These are phyloP conservation scores for Euspilapteryx auroguttella DNA, from an alignment of 2,888 invertebrate genomes.

Conservation along the genomic window DNA sequence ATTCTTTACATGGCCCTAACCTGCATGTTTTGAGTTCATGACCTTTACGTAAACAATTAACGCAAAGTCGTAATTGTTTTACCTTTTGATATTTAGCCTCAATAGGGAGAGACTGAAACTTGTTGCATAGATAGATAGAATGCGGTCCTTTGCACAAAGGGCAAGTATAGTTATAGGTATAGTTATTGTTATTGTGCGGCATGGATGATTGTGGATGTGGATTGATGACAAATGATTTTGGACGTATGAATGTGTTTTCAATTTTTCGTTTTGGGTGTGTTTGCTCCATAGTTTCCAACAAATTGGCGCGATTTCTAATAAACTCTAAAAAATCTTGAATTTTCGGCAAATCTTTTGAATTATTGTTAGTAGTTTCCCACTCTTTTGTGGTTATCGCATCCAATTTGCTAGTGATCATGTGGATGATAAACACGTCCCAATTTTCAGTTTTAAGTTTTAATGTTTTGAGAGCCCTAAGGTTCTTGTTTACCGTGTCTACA, in stretches of 20 bases:
- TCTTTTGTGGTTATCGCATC: slow-evolving; percentile 3
- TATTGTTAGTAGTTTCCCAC: slow-evolving; percentile 5
- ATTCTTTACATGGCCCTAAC: slow-evolving; percentile 7
- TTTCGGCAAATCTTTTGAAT: slow-evolving; percentile 1
- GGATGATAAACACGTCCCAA: slow-evolving; percentile 6
- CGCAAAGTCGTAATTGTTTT: slow-evolving; percentile 8
- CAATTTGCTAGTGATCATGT: slow-evolving; percentile 3
- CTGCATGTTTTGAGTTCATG: slow-evolving; percentile 8
- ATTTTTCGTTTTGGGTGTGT: slow-evolving; percentile 1
- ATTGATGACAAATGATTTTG: slow-evolving; percentile 4
- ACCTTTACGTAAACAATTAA: slow-evolving; percentile 9
- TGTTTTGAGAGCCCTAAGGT: slow-evolving; percentile 2
- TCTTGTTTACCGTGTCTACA: slow-evolving; percentile 1
- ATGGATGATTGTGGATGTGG: slow-evolving; percentile 4
- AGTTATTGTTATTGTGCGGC: background rate
- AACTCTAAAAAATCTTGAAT: slow-evolving; percentile 3
- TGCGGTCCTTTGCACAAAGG: slow-evolving; percentile 1
- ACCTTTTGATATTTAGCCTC: slow-evolving; percentile 5
- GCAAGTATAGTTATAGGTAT: background rate
- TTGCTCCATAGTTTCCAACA: slow-evolving; percentile 6
- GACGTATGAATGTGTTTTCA: slow-evolving; percentile 3
- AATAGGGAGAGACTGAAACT: slow-evolving; percentile 8
- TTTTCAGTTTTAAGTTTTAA: slow-evolving; percentile 4
- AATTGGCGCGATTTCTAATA: slow-evolving; percentile 4
- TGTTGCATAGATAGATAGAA: slow-evolving; percentile 7